phyloP scores from a whole-genome alignment of 2,797 vertebrate species.

The Sebastes baramenuke region DNA sequence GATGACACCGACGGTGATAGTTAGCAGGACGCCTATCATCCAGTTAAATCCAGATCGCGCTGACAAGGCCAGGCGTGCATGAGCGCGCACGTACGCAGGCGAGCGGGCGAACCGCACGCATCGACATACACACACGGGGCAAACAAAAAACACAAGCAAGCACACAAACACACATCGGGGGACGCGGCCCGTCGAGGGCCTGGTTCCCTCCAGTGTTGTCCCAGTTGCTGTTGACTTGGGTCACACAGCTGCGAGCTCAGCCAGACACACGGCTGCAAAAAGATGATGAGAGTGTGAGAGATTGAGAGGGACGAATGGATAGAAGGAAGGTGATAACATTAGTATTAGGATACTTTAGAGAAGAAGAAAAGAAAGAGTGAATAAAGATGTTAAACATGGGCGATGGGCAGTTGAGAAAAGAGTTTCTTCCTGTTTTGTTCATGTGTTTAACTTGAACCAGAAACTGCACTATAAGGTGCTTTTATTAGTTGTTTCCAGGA shows the following conservation, averaged over 20 bases:
- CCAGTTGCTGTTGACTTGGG: constrained; percentile 69
- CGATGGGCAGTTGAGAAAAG: not conserved
- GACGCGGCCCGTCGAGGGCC: constrained; percentile 33
- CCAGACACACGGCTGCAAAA: constrained; percentile 9
- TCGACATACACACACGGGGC: constrained; percentile 25
- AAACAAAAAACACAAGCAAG: constrained; percentile 61
- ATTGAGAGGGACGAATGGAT: not conserved
- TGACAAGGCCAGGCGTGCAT: constrained; percentile 45
- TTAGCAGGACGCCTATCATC: constrained; percentile 60
- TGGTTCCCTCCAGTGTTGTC: constrained; percentile 58
- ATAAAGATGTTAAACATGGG: not conserved
- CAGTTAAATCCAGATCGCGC: constrained; percentile 66
- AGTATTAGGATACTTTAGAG: not conserved
- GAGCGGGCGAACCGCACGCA: constrained; percentile 35
- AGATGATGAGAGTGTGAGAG: constrained; percentile 1
- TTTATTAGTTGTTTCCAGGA: not conserved
- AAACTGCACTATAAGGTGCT: not conserved
- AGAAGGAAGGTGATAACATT: not conserved
- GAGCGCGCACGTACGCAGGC: constrained; percentile 22
- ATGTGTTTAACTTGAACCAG: not conserved
- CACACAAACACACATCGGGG: constrained; percentile 52
- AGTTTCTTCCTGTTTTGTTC: not conserved
- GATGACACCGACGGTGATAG: constrained; percentile 57
- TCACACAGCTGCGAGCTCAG: constrained; percentile 74
- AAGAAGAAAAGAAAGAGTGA: not conserved